These are phyloP conservation scores for Halichondria panicea DNA, from an alignment of 37 sponge, comb jelly and placozoan genomes.

Conservation along the genomic window DNA sequence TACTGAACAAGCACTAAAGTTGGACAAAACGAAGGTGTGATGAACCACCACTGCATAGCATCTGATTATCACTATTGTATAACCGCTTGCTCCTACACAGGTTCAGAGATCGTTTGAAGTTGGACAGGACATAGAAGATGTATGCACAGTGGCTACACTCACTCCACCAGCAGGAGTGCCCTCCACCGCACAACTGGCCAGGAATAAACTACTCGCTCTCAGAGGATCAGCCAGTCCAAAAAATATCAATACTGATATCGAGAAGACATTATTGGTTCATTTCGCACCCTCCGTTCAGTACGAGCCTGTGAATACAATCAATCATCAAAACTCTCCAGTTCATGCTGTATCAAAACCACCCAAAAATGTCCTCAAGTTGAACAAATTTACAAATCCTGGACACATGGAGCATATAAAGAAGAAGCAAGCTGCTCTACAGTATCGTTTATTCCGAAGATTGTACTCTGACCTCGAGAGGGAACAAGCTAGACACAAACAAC, in stretches of 20 bases:
- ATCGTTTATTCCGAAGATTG: conserved; percentile 23
- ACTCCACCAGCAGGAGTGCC: background rate
- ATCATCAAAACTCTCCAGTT: background rate
- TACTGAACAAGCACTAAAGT: conserved; percentile 11
- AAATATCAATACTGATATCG: no score
- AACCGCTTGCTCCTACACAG: background rate
- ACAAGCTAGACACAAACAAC: conserved; percentile 29
- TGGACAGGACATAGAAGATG: conserved; percentile 27
- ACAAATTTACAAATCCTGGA: conserved; percentile 20
- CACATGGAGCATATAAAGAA: conserved; percentile 21
- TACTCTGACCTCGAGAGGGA: conserved; percentile 68
- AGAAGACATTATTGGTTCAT: background rate
- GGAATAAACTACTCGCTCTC: conserved; percentile 7
- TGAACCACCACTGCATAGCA: background rate
- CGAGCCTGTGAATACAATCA: background rate
- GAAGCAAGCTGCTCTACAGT: conserved; percentile 44
- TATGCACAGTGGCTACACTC: background rate
- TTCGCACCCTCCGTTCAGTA: background rate
- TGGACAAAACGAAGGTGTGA: conserved; percentile 4
- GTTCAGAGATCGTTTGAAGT: background rate
- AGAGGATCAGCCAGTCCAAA: no score
- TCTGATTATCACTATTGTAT: background rate
- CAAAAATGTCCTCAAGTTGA: background rate
- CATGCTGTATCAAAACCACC: background rate
- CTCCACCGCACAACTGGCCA: conserved; percentile 9